phyloP scores from a whole-genome alignment of 2,113 vertebrate genomes.

The Esox niger region DNA sequence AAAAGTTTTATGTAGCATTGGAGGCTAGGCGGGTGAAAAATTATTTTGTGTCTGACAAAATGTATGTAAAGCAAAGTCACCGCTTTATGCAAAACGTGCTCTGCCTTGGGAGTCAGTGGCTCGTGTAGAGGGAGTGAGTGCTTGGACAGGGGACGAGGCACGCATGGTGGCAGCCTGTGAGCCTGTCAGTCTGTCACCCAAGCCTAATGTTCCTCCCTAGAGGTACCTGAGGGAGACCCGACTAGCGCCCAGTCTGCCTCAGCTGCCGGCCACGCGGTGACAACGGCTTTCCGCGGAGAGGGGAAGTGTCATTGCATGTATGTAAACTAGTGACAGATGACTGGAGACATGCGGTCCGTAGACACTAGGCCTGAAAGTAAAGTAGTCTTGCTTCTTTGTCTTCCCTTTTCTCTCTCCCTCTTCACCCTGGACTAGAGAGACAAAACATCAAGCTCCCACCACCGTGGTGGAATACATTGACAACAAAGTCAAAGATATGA shows the following conservation, averaged over 20 bases:
- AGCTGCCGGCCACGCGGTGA: constrained; percentile 72
- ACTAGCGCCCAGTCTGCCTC: constrained; percentile 72
- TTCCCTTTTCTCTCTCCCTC: constrained; percentile 41
- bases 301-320: constrained; percentile 75
- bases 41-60: constrained; percentile 68
- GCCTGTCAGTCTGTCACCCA: constrained; percentile 77
- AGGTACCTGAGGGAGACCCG: constrained; percentile 77
- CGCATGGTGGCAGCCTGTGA: constrained; percentile 6
- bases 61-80: constrained; percentile 68
- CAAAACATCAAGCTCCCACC: constrained; percentile 45
- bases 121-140: constrained; percentile 54
- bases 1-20: constrained; percentile 65
- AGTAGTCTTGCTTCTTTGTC: constrained; percentile 56
- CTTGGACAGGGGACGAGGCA: constrained; percentile 28
- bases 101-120: constrained; percentile 66
- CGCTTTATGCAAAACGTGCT: constrained; percentile 69
- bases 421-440: constrained; percentile 58
- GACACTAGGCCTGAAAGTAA: constrained; percentile 67
- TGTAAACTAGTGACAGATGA: constrained; percentile 80
- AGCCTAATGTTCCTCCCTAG: constrained; percentile 72
- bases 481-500: constrained; percentile 65
- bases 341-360: constrained; percentile 73
- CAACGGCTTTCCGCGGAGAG: constrained; percentile 73
- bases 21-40: constrained; percentile 69
- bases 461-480: constrained; percentile 54